Conservation (phyloP, 2,888 invertebrate genomes). For the Coleophora flavipennella region DNA sequence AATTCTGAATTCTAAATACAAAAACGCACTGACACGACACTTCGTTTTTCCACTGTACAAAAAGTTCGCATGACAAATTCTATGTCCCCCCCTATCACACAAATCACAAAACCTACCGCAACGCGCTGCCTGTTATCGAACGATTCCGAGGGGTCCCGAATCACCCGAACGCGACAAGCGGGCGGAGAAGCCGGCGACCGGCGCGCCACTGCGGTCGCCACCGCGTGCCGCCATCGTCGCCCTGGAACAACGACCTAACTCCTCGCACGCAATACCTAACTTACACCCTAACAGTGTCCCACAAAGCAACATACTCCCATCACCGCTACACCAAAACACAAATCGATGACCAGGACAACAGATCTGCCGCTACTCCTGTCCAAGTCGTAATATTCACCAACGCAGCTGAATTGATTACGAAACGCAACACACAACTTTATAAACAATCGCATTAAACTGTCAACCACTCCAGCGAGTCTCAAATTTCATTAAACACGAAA, state of each 20-base stretch:
- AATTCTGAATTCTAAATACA: background rate
- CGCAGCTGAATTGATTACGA: conserved; percentile 29
- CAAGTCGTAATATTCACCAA: conserved; percentile 30
- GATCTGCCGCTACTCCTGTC: conserved; percentile 59
- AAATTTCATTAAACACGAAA: conserved; percentile 5
- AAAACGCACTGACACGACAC: conserved; percentile 11
- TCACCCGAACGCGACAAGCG: conserved; percentile 33
- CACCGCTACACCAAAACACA: conserved; percentile 25
- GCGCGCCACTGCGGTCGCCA: conserved; percentile 63
- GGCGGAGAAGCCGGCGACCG: conserved; percentile 48
- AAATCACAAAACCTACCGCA: conserved; percentile 45
- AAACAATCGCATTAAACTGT: conserved; percentile 24
- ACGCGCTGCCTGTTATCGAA: conserved; percentile 45
- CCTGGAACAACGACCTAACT: conserved; percentile 44
- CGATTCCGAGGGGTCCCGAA: conserved; percentile 22
- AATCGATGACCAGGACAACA: conserved; percentile 68
- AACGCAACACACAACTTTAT: conserved; percentile 39
- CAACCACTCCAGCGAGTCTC: conserved; percentile 1
- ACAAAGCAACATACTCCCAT: conserved; percentile 23
- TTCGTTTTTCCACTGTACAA: conserved; percentile 23
- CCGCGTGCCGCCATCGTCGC: conserved; percentile 35
- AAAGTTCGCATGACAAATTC: conserved; percentile 24
- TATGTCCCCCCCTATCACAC: conserved; percentile 25
- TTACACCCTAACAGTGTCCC: conserved; percentile 20
- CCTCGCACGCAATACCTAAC: conserved; percentile 15